These are phyloP conservation scores for Uloborus diversus DNA, from an alignment of 1,140 invertebrate genomes.

Conservation along the genomic window DNA sequence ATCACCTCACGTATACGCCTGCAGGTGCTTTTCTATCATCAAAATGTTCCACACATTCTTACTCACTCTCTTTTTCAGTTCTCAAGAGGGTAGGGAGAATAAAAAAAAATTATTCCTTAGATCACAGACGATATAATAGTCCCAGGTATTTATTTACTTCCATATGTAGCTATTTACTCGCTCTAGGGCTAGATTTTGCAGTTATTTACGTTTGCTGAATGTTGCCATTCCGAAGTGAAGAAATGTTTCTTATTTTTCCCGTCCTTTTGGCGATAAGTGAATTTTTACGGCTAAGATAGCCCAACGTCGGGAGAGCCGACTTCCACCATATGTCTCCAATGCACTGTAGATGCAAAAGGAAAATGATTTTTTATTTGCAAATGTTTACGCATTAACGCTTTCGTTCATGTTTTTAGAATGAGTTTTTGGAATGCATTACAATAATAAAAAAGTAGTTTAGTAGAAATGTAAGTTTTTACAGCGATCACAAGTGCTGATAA, in stretches of 20 bases:
- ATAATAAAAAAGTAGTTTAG: background rate
- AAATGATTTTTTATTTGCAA: background rate
- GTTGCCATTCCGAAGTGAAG: constrained; percentile 29
- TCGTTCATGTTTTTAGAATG: background rate
- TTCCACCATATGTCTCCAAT: constrained; percentile 35
- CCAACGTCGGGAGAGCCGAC: background rate
- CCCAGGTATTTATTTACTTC: constrained; percentile 54
- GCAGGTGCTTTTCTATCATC: constrained; percentile 48
- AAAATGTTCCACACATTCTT: constrained; percentile 32
- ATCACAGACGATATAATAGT: constrained; percentile 47
- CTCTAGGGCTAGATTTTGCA: constrained; percentile 47
- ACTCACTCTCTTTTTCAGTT: background rate
- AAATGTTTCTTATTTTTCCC: constrained; percentile 15
- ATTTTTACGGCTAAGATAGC: constrained; percentile 41
- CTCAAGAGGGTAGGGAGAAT: background rate
- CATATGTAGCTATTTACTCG: constrained; percentile 41
- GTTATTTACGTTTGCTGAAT: constrained; percentile 54
- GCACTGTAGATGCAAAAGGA: no score
- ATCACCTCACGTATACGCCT: constrained; percentile 41
- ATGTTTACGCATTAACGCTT: background rate
- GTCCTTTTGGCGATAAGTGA: constrained; percentile 35
- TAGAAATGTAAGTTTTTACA: background rate
- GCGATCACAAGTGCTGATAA: background rate
- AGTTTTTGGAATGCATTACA: background rate
- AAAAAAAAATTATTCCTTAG: constrained; percentile 37